Evolutionary conservation across 2,888 invertebrate species (phyloP), one percentile per base, ranked within the genome.

Genomic region (Enchytraeus crypticus): DNA sequence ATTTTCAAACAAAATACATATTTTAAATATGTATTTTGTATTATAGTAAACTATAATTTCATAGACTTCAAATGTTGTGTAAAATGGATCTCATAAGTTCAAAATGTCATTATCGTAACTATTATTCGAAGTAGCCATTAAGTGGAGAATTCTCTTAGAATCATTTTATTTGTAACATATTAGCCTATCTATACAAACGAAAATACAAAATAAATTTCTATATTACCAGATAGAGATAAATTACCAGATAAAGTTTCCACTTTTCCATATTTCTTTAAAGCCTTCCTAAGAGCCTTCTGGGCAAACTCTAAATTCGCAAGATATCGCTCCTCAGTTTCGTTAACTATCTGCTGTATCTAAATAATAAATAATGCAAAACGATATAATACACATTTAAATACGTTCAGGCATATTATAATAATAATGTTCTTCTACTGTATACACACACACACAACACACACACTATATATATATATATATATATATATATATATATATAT

Each of bases 301-400:
- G 69, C 71, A n/a, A 60, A 60, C 29, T 21, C 51, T 21, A 67
- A 21, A 8, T 32, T 57, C 29, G 64, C 60, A 18, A 68, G 23
- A 51, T 71, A 73, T 29, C 65, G 61, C 1, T 70, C 66, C 57
- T 73, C 74, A 23, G 70, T 66, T 23, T 62, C 56, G 23, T 64
- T 49, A 2, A 72, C 59, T 2, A 72, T 68, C 21, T 72, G 69
- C 46, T 65, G 68, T 1, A 73, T 69, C 73, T 74, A 47, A 8
- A n/a, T n/a, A n/a, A n/a, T n/a, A n/a, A n/a, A 14, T 54, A 38
- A 27, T 43, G 23, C 8, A 57, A 46, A 27, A 26, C 30, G 30
- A 46, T 18, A 57, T n/a, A 55, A 26, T 30, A 43, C 4, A 55
- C 14, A 43, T 26, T n/a, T 14, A 38, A 26, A 11, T 26, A n/a